Base-by-base conservation (phyloP, 2,113 vertebrate genomes). In the Caranx ignobilis region DNA sequence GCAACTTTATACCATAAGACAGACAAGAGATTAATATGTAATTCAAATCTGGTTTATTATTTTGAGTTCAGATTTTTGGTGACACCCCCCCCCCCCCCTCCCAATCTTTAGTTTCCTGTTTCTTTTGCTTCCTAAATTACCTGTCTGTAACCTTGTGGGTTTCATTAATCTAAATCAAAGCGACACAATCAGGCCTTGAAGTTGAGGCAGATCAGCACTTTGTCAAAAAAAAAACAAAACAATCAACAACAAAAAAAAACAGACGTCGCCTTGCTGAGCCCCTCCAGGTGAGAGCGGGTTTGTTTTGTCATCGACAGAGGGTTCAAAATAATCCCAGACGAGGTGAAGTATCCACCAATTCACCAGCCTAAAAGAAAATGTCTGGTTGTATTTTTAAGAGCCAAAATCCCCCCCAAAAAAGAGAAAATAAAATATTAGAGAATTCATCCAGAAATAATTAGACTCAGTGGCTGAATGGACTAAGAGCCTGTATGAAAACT, bases 351-450 rank as follows among this genome's bases (percentile, higher is more conserved):
- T 81, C 73, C 77, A 76, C 65, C 48, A 73, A 43, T 52, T 68
- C 31, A 43, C 2, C 4, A 0, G 4, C 35, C 11, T 26, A 8
- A 74, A 84, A 59, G 19, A 62, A 76, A 81, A 85, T 54, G 52
- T 87, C 52, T 71, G 50, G 50, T 52, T 77, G 43, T 69, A 68
- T 64, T 85, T 85, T 70, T 73, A 73, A 84, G 71, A 41, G 62
- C 31, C 68, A 16, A 48, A 48, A 59, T 48, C 45, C 26, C 45
- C 26, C 26, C 26, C 37, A 81, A 77, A 69, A 55, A n/a, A 43
- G 62, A 19, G 43, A 65, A 83, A 76, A 61, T 65, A 65, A 83
- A 76, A 62, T 66, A 48, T 54, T 15, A 56, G 41, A 73, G 68
- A 73, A 62, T 48, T 64, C 21, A 15, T 37, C 73, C 63, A 78